Evolutionary conservation across 2,113 vertebrate species (phyloP), one percentile per base, ranked within the genome.

Genomic region (Xyliphius kryptos): DNA sequence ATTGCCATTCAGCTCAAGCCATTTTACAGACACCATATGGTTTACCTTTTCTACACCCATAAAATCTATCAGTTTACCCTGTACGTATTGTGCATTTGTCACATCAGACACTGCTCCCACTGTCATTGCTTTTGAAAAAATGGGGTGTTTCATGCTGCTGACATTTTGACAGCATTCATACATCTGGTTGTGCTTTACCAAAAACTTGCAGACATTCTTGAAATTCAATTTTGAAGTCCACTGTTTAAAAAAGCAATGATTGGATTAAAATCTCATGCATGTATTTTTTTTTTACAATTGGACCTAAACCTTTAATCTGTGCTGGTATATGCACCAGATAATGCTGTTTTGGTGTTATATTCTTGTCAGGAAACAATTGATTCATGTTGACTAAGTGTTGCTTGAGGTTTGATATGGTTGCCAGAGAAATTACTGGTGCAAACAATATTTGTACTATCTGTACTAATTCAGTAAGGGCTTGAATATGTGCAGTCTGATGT

Each of bases 391-490:
- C 20, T 4, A 49, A 22, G n/a, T 65, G 53, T 0, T 65, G 43
- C 26, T 69, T 64, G 9, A 73, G 47, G 5, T 21, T 74, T 40
- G 32, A 55, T 6, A 32, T 19, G 43, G 71, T 66, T 19, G 20
- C 15, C 14, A 69, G 6, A 1, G 40, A 1, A 50, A 64, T 53
- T 41, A 72, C 40, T 22, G 19, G 64, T 67, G 67, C 56, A 70
- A 74, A 72, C 26, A 72, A 14, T 19, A 72, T 74, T 5, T 72
- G 8, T 20, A 72, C 60, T 40, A 74, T 74, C 17, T 70, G 63
- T 63, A 69, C 44, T 14, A 47, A 36, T 9, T 62, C 20, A 66
- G 37, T 16, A 9, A 66, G 40, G 2, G 66, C 3, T 48, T 57
- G 19, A 16, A 21, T 22, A 56, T 70, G 63, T 65, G 38, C 46